A percentile compares a stretch with the other conserved stretches of the same genome.
Evolutionary conservation across 2,113 vertebrate species (phyloP).

Genomic region (Nothocercus nigrocapillus): DNA sequence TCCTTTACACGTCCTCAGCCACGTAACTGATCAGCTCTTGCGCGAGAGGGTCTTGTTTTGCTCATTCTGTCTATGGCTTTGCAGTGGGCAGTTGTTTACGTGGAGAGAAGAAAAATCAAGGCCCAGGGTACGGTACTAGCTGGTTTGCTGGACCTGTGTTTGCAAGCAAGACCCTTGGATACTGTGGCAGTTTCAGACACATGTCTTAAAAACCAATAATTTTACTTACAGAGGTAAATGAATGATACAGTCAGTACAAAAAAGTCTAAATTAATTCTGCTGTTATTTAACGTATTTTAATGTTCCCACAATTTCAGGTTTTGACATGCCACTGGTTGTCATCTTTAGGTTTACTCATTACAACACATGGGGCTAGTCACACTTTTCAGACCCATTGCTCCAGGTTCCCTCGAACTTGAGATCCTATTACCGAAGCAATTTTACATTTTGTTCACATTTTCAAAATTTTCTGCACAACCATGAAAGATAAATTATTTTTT

Average conservation of each 20-base stretch:
- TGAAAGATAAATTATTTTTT: constrained; percentile 9
- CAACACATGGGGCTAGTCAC: neutral
- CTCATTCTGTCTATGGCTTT: neutral
- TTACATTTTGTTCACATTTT: constrained; percentile 27
- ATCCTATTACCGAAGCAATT: neutral
- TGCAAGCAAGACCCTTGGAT: neutral
- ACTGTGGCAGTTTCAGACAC: neutral
- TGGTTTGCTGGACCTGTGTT: neutral
- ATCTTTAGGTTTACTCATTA: constrained; percentile 40
- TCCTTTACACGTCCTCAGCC: neutral
- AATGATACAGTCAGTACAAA: neutral
- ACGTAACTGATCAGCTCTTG: neutral
- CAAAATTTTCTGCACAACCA: constrained; percentile 28
- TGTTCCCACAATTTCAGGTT: neutral
- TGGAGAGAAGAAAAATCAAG: rapidly evolving
- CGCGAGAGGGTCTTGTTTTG: neutral
- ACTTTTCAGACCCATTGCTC: neutral
- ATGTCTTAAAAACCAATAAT: neutral
- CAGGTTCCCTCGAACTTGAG: neutral
- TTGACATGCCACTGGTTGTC: neutral
- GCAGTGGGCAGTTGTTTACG: neutral
- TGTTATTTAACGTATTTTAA: neutral
- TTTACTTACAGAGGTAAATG: neutral
- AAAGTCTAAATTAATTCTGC: neutral
- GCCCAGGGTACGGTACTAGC: neutral